phyloP scores from a whole-genome alignment of 2,797 vertebrate genomes.

The Naso thynnoides region DNA sequence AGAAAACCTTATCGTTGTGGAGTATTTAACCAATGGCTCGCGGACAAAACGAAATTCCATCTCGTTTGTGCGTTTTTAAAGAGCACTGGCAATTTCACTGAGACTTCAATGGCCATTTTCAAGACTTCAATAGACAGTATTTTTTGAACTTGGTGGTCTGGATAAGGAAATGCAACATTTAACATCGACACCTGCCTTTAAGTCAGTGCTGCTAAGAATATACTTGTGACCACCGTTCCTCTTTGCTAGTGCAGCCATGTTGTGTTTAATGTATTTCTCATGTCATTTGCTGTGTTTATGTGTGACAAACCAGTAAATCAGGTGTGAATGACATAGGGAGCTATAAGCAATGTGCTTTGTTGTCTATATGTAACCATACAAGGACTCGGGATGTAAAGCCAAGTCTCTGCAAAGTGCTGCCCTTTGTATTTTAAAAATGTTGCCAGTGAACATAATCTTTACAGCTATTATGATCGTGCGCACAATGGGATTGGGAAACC shows the following conservation, averaged over 20 bases:
- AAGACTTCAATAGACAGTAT: too few relatives aligned
- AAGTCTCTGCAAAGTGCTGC: neutral
- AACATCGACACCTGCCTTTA: neutral
- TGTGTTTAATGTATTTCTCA: neutral
- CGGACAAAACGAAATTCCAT: conserved; percentile 17
- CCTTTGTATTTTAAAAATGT: neutral
- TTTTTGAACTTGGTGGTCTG: neutral
- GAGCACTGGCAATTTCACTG: neutral
- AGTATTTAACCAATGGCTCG: conserved; percentile 30
- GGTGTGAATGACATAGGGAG: neutral
- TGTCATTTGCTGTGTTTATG: neutral
- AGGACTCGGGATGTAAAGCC: neutral
- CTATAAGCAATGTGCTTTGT: neutral
- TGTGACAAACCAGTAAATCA: neutral
- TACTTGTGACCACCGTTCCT: neutral
- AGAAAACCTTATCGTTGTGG: conserved; percentile 18
- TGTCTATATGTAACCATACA: neutral
- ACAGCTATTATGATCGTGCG: neutral
- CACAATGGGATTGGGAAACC: neutral
- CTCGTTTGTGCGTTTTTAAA: neutral
- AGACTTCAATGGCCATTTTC: neutral
- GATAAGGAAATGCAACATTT: neutral
- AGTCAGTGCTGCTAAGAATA: neutral
- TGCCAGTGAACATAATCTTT: neutral
- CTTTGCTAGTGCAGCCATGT: neutral